These are phyloP conservation scores for Synanthedon vespiformis DNA, from an alignment of 2,888 invertebrate species.

Conservation along the genomic window DNA sequence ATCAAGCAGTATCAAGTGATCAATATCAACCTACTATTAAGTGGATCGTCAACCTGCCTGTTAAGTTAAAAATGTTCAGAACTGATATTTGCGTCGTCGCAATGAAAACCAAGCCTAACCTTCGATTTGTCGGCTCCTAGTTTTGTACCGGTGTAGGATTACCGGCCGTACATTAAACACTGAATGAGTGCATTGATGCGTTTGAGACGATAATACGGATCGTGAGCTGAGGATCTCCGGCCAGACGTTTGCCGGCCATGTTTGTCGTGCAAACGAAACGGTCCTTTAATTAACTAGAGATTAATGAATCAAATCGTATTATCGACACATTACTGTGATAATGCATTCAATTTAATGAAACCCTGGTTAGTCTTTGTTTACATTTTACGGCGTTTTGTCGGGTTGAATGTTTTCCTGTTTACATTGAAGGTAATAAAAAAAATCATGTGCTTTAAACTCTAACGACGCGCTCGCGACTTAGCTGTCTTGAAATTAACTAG, in stretches of 20 bases:
- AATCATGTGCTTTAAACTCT: too few relatives aligned
- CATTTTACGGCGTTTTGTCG: constrained; percentile 7
- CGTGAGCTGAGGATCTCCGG: constrained; percentile 44
- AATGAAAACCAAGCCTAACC: constrained; percentile 14
- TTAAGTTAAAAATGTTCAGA: too few relatives aligned
- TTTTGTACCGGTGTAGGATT: constrained; percentile 31
- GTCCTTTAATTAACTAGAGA: constrained; percentile 39
- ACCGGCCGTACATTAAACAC: constrained; percentile 32
- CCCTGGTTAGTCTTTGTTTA: constrained; percentile 23
- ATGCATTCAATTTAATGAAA: constrained; percentile 16
- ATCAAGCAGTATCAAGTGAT: too few relatives aligned
- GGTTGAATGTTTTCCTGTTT: constrained; percentile 1
- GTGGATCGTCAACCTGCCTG: too few relatives aligned
- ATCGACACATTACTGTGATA: constrained; percentile 33
- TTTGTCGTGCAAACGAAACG: constrained; percentile 34
- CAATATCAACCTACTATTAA: too few relatives aligned
- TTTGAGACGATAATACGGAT: constrained; percentile 44
- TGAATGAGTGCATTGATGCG: constrained; percentile 45
- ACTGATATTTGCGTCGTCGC: too few relatives aligned
- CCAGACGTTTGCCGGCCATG: constrained; percentile 9
- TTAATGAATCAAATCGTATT: constrained; percentile 26
- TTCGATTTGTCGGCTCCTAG: constrained; percentile 21
- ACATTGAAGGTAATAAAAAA: background rate
- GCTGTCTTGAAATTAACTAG: too few relatives aligned
- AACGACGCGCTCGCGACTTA: too few relatives aligned